Evolutionary conservation across 2,113 vertebrate species (phyloP).

Genomic region (Bos indicus): DNA sequence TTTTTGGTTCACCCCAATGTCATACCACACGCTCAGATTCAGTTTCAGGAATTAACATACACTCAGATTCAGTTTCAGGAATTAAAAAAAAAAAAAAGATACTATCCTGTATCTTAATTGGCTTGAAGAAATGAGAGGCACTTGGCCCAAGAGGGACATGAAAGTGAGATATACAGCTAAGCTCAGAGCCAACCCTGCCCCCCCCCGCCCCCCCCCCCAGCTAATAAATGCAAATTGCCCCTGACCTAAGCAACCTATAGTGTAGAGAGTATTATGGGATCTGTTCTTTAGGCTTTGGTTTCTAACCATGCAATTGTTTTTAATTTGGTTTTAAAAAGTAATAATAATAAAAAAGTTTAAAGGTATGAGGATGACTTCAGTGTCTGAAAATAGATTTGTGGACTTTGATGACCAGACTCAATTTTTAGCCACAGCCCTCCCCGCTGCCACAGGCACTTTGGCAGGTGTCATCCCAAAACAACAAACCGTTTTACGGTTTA

Average conservation of each 20-base stretch:
- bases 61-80: neutral
- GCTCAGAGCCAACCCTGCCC: neutral
- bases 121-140: neutral
- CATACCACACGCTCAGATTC: neutral
- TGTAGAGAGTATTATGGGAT: neutral
- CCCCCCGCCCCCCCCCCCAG: rapidly evolving
- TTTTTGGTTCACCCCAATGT: neutral
- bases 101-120: neutral
- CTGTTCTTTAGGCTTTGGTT: neutral
- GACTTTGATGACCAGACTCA: neutral
- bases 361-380: neutral
- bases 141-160: neutral
- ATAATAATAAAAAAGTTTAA: neutral
- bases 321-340: neutral
- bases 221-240: neutral
- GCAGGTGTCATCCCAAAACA: neutral
- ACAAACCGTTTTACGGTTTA: neutral
- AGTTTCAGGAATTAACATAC: neutral
- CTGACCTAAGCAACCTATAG: neutral
- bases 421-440: neutral
- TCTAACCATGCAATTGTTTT: neutral
- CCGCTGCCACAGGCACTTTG: neutral
- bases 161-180: neutral
- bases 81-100: neutral
- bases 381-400: neutral